Percentiles rank a stretch among this genome's conserved stretches.
Evolutionary conservation across 1,140 invertebrate genomes (phyloP).

Genomic region (Lysiphlebus fabarum): DNA sequence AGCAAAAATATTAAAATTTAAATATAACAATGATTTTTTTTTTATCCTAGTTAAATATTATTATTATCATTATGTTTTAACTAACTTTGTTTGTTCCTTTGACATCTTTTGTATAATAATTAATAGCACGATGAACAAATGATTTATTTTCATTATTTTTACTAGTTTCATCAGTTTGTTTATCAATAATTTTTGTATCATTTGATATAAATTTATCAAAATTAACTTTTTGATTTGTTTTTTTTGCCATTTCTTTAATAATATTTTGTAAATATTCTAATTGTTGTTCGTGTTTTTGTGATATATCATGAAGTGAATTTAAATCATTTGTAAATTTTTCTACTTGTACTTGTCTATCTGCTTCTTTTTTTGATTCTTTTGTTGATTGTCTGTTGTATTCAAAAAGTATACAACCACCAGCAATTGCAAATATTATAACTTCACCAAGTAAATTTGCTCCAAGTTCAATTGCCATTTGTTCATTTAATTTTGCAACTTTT

Average conservation of each 20-base stretch:
- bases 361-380: constrained; percentile 64
- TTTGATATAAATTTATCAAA: constrained; percentile 18
- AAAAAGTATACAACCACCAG: constrained; percentile 71
- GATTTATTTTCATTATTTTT: constrained; percentile 25
- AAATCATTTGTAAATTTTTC: constrained; percentile 54
- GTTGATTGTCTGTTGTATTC: constrained; percentile 74
- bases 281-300: constrained; percentile 56
- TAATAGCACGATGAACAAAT: constrained; percentile 40
- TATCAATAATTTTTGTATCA: background rate
- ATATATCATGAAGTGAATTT: constrained; percentile 53
- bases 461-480: constrained; percentile 90
- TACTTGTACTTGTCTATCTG: constrained; percentile 51
- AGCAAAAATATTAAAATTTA: no score
- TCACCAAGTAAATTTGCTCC: constrained; percentile 92
- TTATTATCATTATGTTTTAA: background rate
- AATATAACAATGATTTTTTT: no score
- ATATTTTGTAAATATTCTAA: constrained; percentile 57
- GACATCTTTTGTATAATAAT: constrained; percentile 42
- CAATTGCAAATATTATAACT: constrained; percentile 84
- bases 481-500: constrained; percentile 84
- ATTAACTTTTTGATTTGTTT: constrained; percentile 40
- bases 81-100: constrained; percentile 27
- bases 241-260: constrained; percentile 46
- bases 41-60: no score
- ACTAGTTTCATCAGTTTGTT: constrained; percentile 17